Evolutionary conservation across 2,888 invertebrate genomes (phyloP).

Genomic region (Craniophora ligustri): DNA sequence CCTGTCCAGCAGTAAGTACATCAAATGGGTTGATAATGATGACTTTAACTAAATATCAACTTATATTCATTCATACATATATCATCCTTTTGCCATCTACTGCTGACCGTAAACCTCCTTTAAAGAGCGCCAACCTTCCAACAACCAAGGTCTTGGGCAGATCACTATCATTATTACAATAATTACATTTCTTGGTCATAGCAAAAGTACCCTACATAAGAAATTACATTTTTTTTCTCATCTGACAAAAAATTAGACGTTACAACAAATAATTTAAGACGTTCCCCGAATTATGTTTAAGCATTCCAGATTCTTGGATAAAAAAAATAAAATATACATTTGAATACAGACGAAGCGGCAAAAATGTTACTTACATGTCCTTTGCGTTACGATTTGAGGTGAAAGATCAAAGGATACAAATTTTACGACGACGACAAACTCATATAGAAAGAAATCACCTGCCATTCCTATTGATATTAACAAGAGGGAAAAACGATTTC

Average conservation of each 20-base stretch:
- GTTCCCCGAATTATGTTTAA: constrained; percentile 7
- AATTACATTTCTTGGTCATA: too few relatives aligned
- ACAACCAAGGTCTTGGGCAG: too few relatives aligned
- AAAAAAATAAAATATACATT: constrained; percentile 57
- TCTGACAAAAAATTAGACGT: background rate
- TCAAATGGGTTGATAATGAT: too few relatives aligned
- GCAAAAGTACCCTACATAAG: too few relatives aligned
- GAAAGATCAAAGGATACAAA: constrained; percentile 62
- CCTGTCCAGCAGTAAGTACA: too few relatives aligned
- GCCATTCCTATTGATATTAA: constrained; percentile 57
- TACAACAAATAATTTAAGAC: constrained; percentile 1
- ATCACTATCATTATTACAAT: too few relatives aligned
- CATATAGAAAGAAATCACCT: constrained; percentile 62
- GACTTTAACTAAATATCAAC: too few relatives aligned
- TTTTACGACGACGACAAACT: constrained; percentile 59
- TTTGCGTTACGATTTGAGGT: constrained; percentile 60
- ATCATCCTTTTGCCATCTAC: too few relatives aligned
- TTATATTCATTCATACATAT: too few relatives aligned
- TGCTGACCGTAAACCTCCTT: too few relatives aligned
- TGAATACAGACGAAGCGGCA: constrained; percentile 55
- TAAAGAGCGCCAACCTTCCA: too few relatives aligned
- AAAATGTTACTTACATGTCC: constrained; percentile 53
- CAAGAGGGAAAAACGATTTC: constrained; percentile 49
- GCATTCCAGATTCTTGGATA: constrained; percentile 25
- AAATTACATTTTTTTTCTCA: background rate